These are phyloP conservation scores for Sander lucioperca DNA, from an alignment of 2,113 vertebrate genomes.

Conservation along the genomic window DNA sequence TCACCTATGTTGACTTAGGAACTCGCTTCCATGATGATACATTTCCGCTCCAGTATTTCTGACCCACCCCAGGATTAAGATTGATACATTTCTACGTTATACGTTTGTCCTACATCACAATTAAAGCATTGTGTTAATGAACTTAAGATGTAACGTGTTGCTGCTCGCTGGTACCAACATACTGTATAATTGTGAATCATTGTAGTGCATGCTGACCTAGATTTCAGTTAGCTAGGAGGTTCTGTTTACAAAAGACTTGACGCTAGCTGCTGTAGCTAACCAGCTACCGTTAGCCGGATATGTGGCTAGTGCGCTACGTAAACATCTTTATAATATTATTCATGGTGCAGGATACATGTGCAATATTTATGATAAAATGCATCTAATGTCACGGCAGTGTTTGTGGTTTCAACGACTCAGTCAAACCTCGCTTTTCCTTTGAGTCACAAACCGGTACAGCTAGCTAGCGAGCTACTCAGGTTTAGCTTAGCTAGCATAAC, in stretches of 20 bases:
- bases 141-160: rapidly evolving
- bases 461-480: constrained; percentile 9
- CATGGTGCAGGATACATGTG: rapidly evolving
- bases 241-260: constrained; percentile 70
- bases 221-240: constrained; percentile 4
- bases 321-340: not conserved
- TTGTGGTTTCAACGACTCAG: no score
- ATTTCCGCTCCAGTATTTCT: constrained; percentile 62
- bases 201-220: not conserved
- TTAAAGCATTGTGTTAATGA: rapidly evolving
- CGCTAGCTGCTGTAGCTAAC: constrained; percentile 37
- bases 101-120: not conserved
- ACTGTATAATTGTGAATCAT: not conserved
- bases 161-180: no score
- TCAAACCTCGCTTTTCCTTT: not conserved
- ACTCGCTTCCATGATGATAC: constrained; percentile 22
- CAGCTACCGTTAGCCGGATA: constrained; percentile 43
- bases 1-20: not conserved
- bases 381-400: rapidly evolving
- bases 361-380: not conserved
- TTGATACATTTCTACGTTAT: not conserved
- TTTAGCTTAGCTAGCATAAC: constrained; percentile 73
- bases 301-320: constrained; percentile 4
- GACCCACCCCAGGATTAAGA: constrained; percentile 44
- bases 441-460: constrained; percentile 37